Percentiles rank a stretch among this genome's conserved stretches.
phyloP scores from a whole-genome alignment of 2,113 vertebrate genomes.

The Xenus cinereus region DNA sequence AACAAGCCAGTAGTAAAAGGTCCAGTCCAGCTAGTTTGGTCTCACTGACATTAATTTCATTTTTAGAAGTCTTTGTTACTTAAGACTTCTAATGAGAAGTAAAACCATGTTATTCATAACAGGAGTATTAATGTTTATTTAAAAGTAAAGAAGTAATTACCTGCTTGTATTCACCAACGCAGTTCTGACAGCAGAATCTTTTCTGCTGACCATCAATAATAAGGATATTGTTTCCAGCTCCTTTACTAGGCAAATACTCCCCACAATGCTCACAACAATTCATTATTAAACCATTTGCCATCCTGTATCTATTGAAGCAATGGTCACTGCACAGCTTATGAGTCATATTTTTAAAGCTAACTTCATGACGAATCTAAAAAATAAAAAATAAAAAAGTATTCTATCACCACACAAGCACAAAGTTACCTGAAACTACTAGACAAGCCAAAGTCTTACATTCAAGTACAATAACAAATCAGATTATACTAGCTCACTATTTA shows the following conservation, averaged over 20 bases:
- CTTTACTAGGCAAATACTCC: conserved; percentile 93
- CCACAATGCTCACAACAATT: conserved; percentile 99
- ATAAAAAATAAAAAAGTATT: not conserved
- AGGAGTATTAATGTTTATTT: not conserved
- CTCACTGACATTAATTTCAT: not conserved
- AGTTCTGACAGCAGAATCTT: conserved; percentile 96
- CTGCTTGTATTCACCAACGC: conserved; percentile 96
- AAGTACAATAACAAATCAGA: not conserved
- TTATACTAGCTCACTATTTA: not conserved
- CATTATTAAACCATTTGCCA: conserved; percentile 97
- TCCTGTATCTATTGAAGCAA: conserved; percentile 96
- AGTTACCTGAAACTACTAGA: not conserved
- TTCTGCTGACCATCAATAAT: conserved; percentile 96
- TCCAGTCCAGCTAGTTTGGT: not conserved
- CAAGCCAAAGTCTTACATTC: not conserved
- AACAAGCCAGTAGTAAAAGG: not conserved
- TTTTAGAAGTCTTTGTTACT: not conserved
- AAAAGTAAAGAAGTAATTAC: conserved; percentile 72
- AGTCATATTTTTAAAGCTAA: conserved; percentile 99
- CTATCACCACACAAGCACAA: not conserved
- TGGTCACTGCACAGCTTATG: conserved; percentile 97
- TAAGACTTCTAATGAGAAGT: not conserved
- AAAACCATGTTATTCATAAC: not conserved
- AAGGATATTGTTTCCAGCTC: conserved; percentile 91
- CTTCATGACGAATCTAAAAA: conserved; percentile 95